These are phyloP conservation scores for Eupithecia insigniata DNA, from an alignment of 2,888 invertebrate genomes.

Conservation along the genomic window DNA sequence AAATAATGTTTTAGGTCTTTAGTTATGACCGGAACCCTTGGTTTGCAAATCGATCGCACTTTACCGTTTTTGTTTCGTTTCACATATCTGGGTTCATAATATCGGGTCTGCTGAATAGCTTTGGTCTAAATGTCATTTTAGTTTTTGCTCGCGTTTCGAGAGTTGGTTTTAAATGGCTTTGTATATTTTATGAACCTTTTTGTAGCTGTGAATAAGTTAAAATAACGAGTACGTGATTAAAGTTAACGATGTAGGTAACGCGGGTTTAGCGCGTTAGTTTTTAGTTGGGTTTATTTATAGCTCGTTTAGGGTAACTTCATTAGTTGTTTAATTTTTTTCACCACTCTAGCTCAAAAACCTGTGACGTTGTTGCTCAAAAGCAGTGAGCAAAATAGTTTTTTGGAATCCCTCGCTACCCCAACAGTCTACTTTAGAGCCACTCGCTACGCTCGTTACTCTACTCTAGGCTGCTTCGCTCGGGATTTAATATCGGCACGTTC, in stretches of 20 bases:
- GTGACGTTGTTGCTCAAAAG: no score
- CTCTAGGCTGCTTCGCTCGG: no score
- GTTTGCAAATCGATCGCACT: neutral
- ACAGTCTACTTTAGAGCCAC: no score
- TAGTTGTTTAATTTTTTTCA: neutral
- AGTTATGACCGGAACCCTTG: neutral
- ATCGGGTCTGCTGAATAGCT: slow-evolving; percentile 32
- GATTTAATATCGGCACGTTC: no score
- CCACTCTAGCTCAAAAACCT: no score
- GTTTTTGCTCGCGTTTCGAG: slow-evolving; percentile 13
- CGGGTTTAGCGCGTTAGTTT: neutral
- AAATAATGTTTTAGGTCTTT: neutral
- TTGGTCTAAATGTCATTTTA: slow-evolving; percentile 43
- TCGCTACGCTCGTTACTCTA: no score
- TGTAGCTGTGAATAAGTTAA: slow-evolving; percentile 22
- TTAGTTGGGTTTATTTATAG: neutral
- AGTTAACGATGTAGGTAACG: slow-evolving; percentile 13
- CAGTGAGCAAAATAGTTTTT: no score
- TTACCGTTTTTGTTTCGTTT: slow-evolving; percentile 4
- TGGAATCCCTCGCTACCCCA: no score
- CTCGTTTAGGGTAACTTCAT: neutral
- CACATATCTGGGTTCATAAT: slow-evolving; percentile 4
- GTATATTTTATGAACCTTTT: slow-evolving; percentile 27
- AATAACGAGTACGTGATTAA: slow-evolving; percentile 25
- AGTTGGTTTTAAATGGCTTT: slow-evolving; percentile 26